These are phyloP conservation scores for Hesperophylax magnus DNA, from an alignment of 1,140 invertebrate species.

Conservation along the genomic window DNA sequence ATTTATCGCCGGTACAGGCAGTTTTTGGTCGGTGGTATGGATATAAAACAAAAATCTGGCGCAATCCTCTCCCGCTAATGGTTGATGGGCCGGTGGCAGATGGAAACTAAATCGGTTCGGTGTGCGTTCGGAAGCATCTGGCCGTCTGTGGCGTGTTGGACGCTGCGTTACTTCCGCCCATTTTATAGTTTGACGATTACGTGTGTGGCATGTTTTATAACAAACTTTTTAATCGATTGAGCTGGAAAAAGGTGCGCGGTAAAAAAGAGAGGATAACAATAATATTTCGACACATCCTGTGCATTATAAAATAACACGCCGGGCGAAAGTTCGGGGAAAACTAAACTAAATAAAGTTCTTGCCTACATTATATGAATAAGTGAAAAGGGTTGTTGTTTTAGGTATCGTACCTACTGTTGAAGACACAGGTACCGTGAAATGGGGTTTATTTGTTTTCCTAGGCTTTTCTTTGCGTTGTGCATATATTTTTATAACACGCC, in stretches of 20 bases:
- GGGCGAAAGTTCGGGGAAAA: no score
- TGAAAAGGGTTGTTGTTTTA: no score
- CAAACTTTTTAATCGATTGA: background rate
- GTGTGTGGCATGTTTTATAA: background rate
- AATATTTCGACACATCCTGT: no score
- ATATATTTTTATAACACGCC: no score
- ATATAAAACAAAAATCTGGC: slow-evolving; percentile 6
- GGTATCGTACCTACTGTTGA: no score
- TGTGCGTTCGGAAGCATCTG: slow-evolving; percentile 10
- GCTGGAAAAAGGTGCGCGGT: background rate
- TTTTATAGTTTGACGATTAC: background rate
- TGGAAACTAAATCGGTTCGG: background rate
- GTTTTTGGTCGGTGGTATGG: background rate
- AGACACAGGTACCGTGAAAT: no score
- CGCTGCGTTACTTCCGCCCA: background rate
- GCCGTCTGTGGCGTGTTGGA: background rate
- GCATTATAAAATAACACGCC: no score
- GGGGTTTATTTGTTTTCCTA: no score
- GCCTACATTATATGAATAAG: no score
- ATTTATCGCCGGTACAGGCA: background rate
- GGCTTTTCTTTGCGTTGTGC: no score
- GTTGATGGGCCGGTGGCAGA: background rate
- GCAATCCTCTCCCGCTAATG: background rate
- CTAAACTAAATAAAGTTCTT: no score
- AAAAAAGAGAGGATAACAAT: background rate